Conservation (phyloP, 2,113 vertebrate genomes). For the Tricholaema leucomelas region DNA sequence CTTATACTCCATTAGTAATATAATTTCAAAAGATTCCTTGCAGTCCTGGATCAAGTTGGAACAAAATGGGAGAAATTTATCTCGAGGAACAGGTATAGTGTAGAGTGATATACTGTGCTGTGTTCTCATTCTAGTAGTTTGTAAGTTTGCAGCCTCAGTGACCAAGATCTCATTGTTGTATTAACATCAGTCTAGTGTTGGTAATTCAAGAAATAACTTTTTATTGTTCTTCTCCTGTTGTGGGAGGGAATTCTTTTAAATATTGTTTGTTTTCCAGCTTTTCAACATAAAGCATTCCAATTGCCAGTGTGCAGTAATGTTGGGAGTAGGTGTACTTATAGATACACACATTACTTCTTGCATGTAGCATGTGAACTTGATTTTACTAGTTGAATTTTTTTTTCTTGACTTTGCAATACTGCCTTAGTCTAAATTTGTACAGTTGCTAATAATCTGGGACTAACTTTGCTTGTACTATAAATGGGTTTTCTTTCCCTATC, state of each 20-base stretch:
- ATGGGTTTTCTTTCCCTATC: background rate
- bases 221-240: background rate
- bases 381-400: background rate
- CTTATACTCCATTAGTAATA: background rate
- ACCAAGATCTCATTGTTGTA: background rate
- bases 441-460: background rate
- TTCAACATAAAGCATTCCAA: background rate
- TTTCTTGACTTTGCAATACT: background rate
- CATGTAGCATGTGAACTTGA: background rate
- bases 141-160: background rate
- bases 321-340: background rate
- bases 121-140: background rate
- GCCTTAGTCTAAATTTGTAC: background rate
- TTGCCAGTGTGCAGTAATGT: background rate
- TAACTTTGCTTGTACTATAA: background rate
- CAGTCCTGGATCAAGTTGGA: background rate
- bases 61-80: background rate
- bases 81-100: background rate
- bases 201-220: background rate
- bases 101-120: background rate
- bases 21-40: background rate
- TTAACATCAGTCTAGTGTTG: background rate
- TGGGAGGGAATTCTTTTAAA: background rate
- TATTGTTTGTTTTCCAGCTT: background rate
- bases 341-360: background rate